phyloP scores from a whole-genome alignment of 2,888 invertebrate genomes.

The Dolichopus griseipennis region DNA sequence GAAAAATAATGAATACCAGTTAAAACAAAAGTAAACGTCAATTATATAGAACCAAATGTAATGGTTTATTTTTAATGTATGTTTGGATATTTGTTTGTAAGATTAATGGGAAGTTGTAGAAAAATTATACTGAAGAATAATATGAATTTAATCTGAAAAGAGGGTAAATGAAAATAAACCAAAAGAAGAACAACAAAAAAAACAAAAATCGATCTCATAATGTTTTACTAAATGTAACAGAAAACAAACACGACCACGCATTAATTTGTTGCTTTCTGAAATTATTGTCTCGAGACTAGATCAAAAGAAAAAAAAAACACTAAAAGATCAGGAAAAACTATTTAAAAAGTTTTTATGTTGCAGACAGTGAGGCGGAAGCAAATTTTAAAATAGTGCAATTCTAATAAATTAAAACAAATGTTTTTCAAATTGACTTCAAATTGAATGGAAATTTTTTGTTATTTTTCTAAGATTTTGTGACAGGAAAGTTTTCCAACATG shows the following conservation, averaged over 20 bases:
- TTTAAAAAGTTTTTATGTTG: too few species aligned
- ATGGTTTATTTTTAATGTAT: neutral
- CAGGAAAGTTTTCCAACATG: too few species aligned
- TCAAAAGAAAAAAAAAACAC: too few species aligned
- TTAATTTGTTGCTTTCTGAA: neutral
- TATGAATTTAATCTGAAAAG: neutral
- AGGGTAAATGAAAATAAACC: neutral
- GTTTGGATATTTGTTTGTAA: neutral
- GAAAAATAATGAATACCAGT: neutral
- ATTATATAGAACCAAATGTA: neutral
- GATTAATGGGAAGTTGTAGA: neutral
- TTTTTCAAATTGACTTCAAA: too few species aligned
- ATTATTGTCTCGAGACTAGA: neutral
- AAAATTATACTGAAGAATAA: neutral
- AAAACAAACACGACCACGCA: conserved; percentile 1
- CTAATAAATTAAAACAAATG: too few species aligned
- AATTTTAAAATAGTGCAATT: too few species aligned
- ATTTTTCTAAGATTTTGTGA: too few species aligned
- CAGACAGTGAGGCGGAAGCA: too few species aligned
- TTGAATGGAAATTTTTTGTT: too few species aligned
- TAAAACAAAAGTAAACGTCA: conserved; percentile 4
- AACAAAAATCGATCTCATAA: too few species aligned
- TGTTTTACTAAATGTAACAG: neutral
- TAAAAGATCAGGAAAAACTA: too few species aligned
- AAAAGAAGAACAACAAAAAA: neutral